A percentile compares a stretch with the other conserved stretches of the same genome.
Evolutionary conservation across 2,888 invertebrate genomes (phyloP).

Genomic region (Eulithis prunata): DNA sequence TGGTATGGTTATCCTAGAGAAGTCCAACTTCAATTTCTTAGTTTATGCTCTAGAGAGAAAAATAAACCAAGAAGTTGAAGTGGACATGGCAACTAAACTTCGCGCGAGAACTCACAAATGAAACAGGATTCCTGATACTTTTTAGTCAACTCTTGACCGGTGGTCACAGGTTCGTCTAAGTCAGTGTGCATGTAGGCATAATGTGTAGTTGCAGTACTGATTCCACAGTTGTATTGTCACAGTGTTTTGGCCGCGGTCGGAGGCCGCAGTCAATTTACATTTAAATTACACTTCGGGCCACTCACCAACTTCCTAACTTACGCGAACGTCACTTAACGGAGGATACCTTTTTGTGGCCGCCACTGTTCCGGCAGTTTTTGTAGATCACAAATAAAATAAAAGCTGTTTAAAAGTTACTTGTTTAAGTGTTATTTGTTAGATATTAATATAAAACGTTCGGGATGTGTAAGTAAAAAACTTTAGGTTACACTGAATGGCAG

Average conservation of each 20-base stretch:
- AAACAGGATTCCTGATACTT: too few relatives aligned
- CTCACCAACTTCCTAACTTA: slow-evolving; percentile 27
- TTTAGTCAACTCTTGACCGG: too few relatives aligned
- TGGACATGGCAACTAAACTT: too few relatives aligned
- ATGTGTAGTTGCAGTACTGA: slow-evolving; percentile 8
- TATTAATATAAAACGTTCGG: too few relatives aligned
- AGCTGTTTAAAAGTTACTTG: not conserved
- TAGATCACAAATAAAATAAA: not conserved
- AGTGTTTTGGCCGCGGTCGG: slow-evolving; percentile 15
- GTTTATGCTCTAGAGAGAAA: too few relatives aligned
- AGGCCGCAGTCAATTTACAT: slow-evolving; percentile 31
- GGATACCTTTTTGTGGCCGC: slow-evolving; percentile 13
- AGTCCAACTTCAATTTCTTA: too few relatives aligned
- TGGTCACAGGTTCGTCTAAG: not conserved
- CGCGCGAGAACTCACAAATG: too few relatives aligned
- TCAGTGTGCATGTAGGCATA: not conserved
- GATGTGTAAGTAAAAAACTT: too few relatives aligned
- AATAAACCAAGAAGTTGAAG: too few relatives aligned
- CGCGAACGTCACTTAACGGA: slow-evolving; percentile 14
- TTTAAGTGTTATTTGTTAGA: too few relatives aligned
- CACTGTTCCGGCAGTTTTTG: not conserved
- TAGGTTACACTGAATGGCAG: too few relatives aligned
- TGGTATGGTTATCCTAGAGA: too few relatives aligned
- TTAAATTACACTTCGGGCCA: slow-evolving; percentile 32
- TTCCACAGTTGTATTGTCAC: not conserved